Evolutionary conservation across 2,113 vertebrate genomes (phyloP), one percentile per base, ranked within the genome.

Genomic region (Empidonax traillii): DNA sequence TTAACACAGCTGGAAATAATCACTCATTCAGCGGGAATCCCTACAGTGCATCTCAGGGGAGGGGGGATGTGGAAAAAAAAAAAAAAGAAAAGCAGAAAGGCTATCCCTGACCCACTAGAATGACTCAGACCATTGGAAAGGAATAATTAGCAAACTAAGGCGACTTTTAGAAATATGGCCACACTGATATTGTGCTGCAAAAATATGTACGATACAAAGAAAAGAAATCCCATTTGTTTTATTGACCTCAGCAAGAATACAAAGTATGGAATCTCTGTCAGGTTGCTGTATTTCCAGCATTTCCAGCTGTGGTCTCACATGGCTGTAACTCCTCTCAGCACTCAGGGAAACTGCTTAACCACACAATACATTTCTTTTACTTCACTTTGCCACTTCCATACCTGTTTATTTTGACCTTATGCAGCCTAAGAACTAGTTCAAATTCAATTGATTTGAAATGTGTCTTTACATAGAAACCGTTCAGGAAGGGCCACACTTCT

Each of bases 1-100:
- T 85, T 77, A 86, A 49, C 78, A 28, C 85, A 96, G 85, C 55
- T 95, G 90, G 91, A 96, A 94, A 87, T 55, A 91, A 89, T 83
- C 53, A 51, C 15, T 77, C 15, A 22, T 47, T 87, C 62, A 79
- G 39, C 37, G 73, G 62, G 35, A 85, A 69, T 71, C 59, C 51
- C 74, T 35, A 46, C 8, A 37, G 31, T 41, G 23, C 58, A 52
- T 35, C 58, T 87, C 3, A 56, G 33, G 1, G 12, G 18, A n/a
- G 14, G 39, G 61, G 49, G 35, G 65, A 35, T 35, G 35, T 35
- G 35, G 35, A 35, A 35, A 35, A 35, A 30, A 20, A 30, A 20
- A 10, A 62, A 44, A 31, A 16, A 47, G 7, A 55, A 28, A 37
- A 18, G 8, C 37, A 66, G 37, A 59, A 71, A 75, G 30, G 15